Conservation (phyloP, 2,113 vertebrate genomes). For the Opisthocomus hoazin region DNA sequence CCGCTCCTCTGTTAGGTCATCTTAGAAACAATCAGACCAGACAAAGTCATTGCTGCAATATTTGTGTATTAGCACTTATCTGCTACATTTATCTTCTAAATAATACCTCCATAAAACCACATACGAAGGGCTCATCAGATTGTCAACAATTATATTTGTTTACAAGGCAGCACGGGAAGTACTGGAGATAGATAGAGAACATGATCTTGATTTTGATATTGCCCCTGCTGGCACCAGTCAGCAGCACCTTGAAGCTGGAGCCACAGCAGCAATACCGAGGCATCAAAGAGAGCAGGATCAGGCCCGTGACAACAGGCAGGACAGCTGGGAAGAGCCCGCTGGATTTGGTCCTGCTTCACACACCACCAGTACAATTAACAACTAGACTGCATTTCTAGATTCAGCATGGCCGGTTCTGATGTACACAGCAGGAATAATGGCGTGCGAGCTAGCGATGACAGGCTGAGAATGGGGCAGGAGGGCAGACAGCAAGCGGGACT, state of each 20-base stretch:
- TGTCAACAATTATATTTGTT: not conserved
- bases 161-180: not conserved
- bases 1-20: not conserved
- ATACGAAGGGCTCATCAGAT: not conserved
- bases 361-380: not conserved
- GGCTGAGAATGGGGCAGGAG: not conserved
- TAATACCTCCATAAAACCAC: not conserved
- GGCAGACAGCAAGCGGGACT: not conserved
- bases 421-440: not conserved
- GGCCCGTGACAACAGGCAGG: not conserved
- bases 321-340: not conserved
- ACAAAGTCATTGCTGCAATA: constrained; percentile 2
- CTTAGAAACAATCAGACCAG: constrained; percentile 12
- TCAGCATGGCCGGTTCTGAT: not conserved
- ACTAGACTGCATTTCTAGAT: not conserved
- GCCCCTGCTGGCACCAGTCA: not conserved
- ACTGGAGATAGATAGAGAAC: not conserved
- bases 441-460: rapidly evolving
- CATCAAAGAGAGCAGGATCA: not conserved
- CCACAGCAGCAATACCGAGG: not conserved
- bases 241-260: not conserved
- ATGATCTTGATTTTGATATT: not conserved
- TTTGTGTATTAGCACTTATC: not conserved
- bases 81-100: constrained; percentile 3
- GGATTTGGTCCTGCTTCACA: not conserved